phyloP scores from a whole-genome alignment of 1,140 invertebrate species.

The Scaptomyza pallida region DNA sequence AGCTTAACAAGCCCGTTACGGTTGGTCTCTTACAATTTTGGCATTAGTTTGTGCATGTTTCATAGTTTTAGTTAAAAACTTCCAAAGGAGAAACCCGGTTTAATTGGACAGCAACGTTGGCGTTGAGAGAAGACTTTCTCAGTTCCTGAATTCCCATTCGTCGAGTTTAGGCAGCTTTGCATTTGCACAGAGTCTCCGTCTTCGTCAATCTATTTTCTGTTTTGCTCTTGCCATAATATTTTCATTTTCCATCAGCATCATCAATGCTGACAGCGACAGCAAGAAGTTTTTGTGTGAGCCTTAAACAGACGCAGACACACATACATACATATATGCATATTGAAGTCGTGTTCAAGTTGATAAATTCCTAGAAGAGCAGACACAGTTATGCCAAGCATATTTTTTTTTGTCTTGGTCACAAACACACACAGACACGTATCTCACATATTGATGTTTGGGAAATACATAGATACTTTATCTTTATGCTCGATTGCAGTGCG shows the following conservation, averaged over 20 bases:
- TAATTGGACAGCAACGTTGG: background rate
- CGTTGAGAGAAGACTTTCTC: background rate
- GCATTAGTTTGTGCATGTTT: constrained; percentile 6
- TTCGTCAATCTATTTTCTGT: constrained; percentile 23
- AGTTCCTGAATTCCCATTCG: constrained; percentile 1
- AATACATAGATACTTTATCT: constrained; percentile 50
- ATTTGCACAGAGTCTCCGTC: constrained; percentile 5
- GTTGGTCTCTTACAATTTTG: background rate
- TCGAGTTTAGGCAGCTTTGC: background rate
- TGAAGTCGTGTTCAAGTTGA: constrained; percentile 9
- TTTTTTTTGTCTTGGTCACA: constrained; percentile 1
- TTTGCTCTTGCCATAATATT: constrained; percentile 14
- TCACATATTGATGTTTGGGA: constrained; percentile 41
- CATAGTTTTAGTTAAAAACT: constrained; percentile 17
- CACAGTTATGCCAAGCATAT: constrained; percentile 15
- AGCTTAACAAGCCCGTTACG: constrained; percentile 4
- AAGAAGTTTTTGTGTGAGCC: background rate
- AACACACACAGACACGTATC: background rate
- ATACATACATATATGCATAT: constrained; percentile 2
- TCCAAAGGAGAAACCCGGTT: no score
- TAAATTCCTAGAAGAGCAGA: background rate
- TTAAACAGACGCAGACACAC: background rate
- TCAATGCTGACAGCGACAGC: background rate
- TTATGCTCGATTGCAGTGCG: constrained; percentile 41
- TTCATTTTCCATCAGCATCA: constrained; percentile 18